phyloP scores from a whole-genome alignment of 2,888 invertebrate genomes.

The Teleiodes luculella region DNA sequence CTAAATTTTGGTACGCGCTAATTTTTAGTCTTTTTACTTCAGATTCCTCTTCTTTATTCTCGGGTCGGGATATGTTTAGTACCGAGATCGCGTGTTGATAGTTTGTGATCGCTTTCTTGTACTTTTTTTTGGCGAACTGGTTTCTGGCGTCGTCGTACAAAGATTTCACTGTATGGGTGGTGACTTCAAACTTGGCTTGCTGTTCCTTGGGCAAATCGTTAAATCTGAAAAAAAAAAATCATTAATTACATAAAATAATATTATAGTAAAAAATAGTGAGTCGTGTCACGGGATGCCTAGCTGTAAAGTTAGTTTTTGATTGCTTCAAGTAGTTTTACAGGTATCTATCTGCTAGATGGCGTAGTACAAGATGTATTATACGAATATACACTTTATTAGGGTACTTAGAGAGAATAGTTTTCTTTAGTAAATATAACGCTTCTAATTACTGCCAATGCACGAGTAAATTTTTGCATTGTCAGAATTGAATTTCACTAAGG shows the following conservation, averaged over 20 bases:
- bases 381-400: no score
- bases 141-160: slow-evolving; percentile 52
- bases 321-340: no score
- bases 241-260: no score
- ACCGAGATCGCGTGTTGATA: slow-evolving; percentile 59
- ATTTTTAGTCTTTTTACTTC: slow-evolving; percentile 50
- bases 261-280: neutral
- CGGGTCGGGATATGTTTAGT: slow-evolving; percentile 43
- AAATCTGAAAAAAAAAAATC: slow-evolving; percentile 43
- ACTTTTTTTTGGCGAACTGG: slow-evolving; percentile 44
- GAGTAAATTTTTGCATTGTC: no score
- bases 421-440: no score
- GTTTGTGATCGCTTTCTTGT: slow-evolving; percentile 43
- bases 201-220: slow-evolving; percentile 55
- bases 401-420: no score
- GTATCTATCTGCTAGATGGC: no score
- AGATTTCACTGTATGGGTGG: slow-evolving; percentile 50
- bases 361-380: no score
- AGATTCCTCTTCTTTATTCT: slow-evolving; percentile 34
- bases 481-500: no score
- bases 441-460: no score
- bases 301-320: no score
- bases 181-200: slow-evolving; percentile 54
- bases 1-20: slow-evolving; percentile 53
- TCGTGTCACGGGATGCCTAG: no score